A percentile compares a stretch with the other conserved stretches of the same genome.
These are phyloP conservation scores for Trichopoda pennipes DNA, from an alignment of 2,888 invertebrate genomes.

Conservation along the genomic window DNA sequence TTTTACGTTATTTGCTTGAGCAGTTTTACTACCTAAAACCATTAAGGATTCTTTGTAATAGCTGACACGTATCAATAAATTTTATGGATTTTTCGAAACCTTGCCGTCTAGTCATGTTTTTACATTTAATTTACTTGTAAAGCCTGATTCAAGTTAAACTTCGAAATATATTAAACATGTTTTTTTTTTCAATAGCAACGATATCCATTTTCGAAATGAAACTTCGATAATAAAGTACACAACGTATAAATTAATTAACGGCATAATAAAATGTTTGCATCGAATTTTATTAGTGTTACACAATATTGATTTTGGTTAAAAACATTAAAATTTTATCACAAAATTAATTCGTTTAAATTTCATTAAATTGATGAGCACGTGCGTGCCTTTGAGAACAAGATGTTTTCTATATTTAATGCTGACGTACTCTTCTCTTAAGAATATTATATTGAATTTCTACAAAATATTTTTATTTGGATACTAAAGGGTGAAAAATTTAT, in stretches of 20 bases:
- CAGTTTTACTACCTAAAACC: background rate
- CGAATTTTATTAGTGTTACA: background rate
- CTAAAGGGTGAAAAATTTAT: no score
- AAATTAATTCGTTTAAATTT: no score
- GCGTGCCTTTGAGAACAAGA: no score
- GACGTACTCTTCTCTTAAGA: no score
- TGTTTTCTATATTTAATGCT: no score
- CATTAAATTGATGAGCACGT: no score
- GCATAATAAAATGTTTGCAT: background rate
- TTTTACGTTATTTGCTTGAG: background rate
- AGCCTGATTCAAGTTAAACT: slow-evolving; percentile 52
- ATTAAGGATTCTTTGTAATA: slow-evolving; percentile 20
- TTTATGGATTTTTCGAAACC: slow-evolving; percentile 64
- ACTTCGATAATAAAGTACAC: background rate
- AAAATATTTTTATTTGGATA: no score
- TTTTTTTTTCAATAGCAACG: slow-evolving; percentile 35
- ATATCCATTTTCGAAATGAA: slow-evolving; percentile 18
- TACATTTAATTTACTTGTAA: slow-evolving; percentile 44
- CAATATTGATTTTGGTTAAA: no score
- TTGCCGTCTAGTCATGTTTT: slow-evolving; percentile 48
- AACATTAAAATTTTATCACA: no score
- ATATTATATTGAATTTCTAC: no score
- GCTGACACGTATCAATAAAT: slow-evolving; percentile 26
- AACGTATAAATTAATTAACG: background rate
- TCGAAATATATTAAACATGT: background rate